These are phyloP conservation scores for Amblyopsis rosae DNA, from an alignment of 2,113 vertebrate species.

Conservation along the genomic window DNA sequence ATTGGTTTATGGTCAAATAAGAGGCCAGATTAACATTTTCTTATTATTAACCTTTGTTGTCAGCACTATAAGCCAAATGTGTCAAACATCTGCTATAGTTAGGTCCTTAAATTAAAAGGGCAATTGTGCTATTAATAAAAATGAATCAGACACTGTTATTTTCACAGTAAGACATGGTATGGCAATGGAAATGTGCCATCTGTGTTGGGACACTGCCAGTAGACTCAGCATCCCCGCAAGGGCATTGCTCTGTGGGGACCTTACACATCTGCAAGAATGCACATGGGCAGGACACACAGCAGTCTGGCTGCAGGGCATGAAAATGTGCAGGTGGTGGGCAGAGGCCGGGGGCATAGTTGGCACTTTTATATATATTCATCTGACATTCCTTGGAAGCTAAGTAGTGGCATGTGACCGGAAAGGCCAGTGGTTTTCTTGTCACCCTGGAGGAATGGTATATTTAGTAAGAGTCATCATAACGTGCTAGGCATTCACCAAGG, in stretches of 20 bases:
- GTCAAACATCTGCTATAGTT: background rate
- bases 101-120: background rate
- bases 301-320: constrained; percentile 8
- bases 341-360: constrained; percentile 12
- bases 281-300: constrained; percentile 15
- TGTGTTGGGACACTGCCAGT: constrained; percentile 5
- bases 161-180: constrained; percentile 3
- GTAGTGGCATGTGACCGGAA: constrained; percentile 23
- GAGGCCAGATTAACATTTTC: too few relatives aligned
- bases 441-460: background rate
- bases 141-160: constrained; percentile 1
- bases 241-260: constrained; percentile 5
- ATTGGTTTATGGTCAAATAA: too few relatives aligned
- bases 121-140: background rate
- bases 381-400: constrained; percentile 23
- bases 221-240: constrained; percentile 8
- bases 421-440: background rate
- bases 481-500: background rate
- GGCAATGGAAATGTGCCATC: background rate
- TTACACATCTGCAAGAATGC: constrained; percentile 25
- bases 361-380: constrained; percentile 16
- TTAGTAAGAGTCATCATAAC: background rate
- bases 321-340: constrained; percentile 14
- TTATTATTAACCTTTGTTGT: background rate
- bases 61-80: background rate